Percentiles rank a stretch among this genome's conserved stretches.
Evolutionary conservation across 2,113 vertebrate genomes (phyloP).

Genomic region (Corapipo altera): DNA sequence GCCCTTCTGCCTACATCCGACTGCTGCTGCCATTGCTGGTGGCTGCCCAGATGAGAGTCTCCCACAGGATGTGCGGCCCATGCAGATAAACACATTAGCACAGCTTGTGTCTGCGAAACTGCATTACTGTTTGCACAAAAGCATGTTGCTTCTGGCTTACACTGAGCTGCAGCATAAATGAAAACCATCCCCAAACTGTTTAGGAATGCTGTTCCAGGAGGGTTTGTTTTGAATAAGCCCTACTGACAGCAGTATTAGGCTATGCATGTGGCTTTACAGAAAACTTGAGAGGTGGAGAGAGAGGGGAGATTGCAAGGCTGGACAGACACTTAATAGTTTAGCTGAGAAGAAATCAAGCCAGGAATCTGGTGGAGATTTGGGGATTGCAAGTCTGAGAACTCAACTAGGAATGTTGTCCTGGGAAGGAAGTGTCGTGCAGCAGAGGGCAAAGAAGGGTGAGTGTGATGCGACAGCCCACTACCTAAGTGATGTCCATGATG

Average conservation of each 20-base stretch:
- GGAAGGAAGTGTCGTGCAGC: rapidly evolving
- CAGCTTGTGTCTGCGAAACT: not conserved
- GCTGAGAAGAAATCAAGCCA: not conserved
- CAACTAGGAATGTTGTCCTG: rapidly evolving
- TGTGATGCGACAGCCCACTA: rapidly evolving
- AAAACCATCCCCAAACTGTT: not conserved
- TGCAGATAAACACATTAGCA: not conserved
- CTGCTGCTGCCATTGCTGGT: not conserved
- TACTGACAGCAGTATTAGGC: not conserved
- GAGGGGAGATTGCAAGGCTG: not conserved
- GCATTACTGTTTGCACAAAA: not conserved
- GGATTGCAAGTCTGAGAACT: not conserved
- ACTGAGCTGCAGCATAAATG: not conserved
- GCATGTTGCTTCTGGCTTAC: not conserved
- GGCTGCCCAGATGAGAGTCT: not conserved
- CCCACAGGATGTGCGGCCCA: not conserved
- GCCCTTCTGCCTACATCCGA: rapidly evolving
- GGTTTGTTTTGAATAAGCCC: not conserved
- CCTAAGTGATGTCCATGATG: not conserved
- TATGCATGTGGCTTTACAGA: rapidly evolving
- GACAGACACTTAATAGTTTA: not conserved
- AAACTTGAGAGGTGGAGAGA: not conserved
- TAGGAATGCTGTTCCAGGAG: not conserved
- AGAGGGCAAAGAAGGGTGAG: not conserved
- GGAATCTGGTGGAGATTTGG: not conserved